Evolutionary conservation across 2,113 vertebrate species (phyloP), one percentile per base, ranked within the genome.

Genomic region (Oreochromis aureus): DNA sequence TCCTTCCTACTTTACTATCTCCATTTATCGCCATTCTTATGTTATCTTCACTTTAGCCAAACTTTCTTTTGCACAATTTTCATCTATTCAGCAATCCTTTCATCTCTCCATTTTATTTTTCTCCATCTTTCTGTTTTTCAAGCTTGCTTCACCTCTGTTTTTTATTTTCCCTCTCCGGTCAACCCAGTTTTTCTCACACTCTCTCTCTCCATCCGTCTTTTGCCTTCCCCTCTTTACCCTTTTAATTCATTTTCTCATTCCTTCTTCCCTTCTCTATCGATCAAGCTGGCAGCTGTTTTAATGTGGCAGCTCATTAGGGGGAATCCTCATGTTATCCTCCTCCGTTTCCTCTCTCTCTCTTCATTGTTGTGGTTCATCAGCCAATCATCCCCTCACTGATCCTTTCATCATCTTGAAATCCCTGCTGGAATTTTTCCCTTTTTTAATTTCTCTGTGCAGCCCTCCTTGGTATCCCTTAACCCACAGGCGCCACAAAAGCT

Each of bases 401-500:
- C 86, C 69, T 8, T 84, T 84, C 91, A 58, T 84, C 91, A 6
- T 71, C 76, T 48, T 41, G n/a, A 41, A 80, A 89, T 76, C 71
- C 61, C 41, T 73, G 12, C 44, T 41, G 61, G 7, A 78, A 76
- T 80, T 59, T 22, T 54, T 51, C 51, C 59, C 13, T 81, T 66
- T 82, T 84, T 84, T 86, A 51, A 82, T 80, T 80, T 85, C 34
- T 69, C 12, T 59, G 30, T 84, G 22, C 12, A 6, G 85, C 76
- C 12, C 3, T 63, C 73, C 44, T 82, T 80, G 19, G 78, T 22
- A 15, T 82, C 41, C 79, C 73, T 36, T 34, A 66, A 81, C 81
- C 87, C 91, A 89, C 91, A 92, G 89, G 71, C 89, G 84, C 91
- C 89, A 89, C 79, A 41, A 69, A 48, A 82, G 51, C 61, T 46